Conservation (phyloP, 2,888 invertebrate species). For the Diabrotica balteata region DNA sequence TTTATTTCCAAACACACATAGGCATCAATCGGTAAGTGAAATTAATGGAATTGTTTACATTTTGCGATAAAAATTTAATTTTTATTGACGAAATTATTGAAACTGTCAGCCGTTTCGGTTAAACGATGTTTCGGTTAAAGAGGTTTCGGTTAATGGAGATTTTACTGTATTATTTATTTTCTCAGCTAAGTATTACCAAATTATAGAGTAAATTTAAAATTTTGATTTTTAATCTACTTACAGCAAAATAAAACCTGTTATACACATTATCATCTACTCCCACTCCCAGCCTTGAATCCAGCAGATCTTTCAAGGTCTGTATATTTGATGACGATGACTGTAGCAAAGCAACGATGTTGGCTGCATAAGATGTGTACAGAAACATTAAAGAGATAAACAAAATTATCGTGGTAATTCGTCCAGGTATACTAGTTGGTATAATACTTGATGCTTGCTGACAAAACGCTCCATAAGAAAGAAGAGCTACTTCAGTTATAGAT, state of each 20-base stretch:
- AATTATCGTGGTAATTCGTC: constrained; percentile 69
- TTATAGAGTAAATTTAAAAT: too few species aligned
- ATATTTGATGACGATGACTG: constrained; percentile 77
- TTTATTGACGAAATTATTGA: too few species aligned
- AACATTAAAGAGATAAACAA: constrained; percentile 72
- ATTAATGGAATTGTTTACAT: too few species aligned
- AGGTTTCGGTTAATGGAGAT: too few species aligned
- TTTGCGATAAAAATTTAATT: too few species aligned
- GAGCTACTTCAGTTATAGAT: constrained; percentile 61
- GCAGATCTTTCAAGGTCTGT: constrained; percentile 68
- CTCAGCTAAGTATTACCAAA: too few species aligned
- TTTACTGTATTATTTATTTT: too few species aligned
- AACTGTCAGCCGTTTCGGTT: too few species aligned
- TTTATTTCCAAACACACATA: too few species aligned
- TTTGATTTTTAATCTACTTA: constrained; percentile 52
- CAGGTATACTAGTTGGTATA: constrained; percentile 60
- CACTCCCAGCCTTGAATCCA: constrained; percentile 70
- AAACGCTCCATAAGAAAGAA: constrained; percentile 66
- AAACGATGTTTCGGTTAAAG: too few species aligned
- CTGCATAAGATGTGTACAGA: constrained; percentile 77
- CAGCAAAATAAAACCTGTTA: constrained; percentile 73
- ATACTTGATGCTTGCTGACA: constrained; percentile 68
- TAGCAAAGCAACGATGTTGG: constrained; percentile 77
- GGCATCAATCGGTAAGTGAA: too few species aligned
- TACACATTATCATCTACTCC: constrained; percentile 75